Percentiles rank a stretch among this genome's conserved stretches.
These are phyloP conservation scores for Galerucella pusilla DNA, from an alignment of 2,888 invertebrate species.

Conservation along the genomic window DNA sequence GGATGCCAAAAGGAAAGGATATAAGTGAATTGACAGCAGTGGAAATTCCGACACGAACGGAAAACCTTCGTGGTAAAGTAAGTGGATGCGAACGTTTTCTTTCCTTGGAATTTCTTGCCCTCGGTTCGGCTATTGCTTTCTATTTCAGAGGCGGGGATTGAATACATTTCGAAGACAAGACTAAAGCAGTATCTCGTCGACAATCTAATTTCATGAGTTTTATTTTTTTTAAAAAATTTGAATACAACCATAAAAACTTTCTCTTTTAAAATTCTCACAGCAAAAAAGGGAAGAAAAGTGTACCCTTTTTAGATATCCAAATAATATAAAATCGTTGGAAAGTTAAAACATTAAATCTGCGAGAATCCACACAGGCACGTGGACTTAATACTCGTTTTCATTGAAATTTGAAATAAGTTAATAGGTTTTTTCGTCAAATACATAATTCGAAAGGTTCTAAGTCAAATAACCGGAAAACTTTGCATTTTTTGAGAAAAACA, in stretches of 20 bases:
- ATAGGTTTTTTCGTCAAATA: no score
- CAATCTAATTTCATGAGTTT: conserved; percentile 13
- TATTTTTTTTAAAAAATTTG: conserved; percentile 9
- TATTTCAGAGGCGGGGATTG: conserved; percentile 25
- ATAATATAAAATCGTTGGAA: no score
- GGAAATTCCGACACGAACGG: conserved; percentile 47
- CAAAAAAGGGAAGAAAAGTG: neutral
- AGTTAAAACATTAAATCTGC: no score
- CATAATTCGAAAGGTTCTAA: no score
- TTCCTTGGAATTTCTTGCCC: conserved; percentile 35
- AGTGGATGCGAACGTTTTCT: conserved; percentile 57
- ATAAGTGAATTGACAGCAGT: conserved; percentile 49
- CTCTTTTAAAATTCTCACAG: neutral
- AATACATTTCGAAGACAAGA: conserved; percentile 14
- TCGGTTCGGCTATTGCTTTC: conserved; percentile 18
- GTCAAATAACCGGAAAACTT: no score
- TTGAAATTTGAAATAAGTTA: no score
- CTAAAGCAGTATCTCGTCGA: conserved; percentile 2
- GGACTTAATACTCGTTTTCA: no score
- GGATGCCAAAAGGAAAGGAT: conserved; percentile 44
- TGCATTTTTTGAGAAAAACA: no score
- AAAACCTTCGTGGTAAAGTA: conserved; percentile 54
- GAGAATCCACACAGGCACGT: no score
- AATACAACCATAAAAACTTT: conserved; percentile 9
- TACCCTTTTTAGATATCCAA: no score